These are phyloP conservation scores for Calidris pugnax DNA, from an alignment of 2,113 vertebrate species.

Conservation along the genomic window DNA sequence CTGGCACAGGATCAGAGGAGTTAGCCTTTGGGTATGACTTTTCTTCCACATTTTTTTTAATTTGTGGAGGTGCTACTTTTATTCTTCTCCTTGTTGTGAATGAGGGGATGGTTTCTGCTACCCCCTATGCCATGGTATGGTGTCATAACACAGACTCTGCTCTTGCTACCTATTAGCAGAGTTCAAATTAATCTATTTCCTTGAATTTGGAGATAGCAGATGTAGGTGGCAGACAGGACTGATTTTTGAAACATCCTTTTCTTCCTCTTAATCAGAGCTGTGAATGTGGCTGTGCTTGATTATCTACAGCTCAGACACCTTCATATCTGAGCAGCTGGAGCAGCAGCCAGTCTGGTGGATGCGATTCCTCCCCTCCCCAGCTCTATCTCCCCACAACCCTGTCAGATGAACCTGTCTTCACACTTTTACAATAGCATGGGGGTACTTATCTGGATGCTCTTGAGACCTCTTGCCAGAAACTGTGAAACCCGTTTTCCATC, in stretches of 20 bases:
- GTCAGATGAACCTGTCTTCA: background rate
- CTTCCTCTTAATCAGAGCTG: background rate
- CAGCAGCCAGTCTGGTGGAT: background rate
- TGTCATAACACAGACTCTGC: background rate
- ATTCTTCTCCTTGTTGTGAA: background rate
- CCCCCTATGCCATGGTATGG: fast-evolving
- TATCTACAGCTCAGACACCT: background rate
- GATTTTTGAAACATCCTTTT: background rate
- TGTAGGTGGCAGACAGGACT: background rate
- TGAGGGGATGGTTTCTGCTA: background rate
- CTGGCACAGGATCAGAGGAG: background rate
- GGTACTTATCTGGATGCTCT: background rate
- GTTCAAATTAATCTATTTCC: background rate
- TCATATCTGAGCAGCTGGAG: background rate
- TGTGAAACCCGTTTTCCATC: background rate
- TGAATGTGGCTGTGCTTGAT: background rate
- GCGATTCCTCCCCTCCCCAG: background rate
- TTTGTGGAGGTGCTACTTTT: background rate
- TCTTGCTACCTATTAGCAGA: background rate
- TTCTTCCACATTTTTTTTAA: background rate
- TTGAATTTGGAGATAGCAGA: background rate
- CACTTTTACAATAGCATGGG: background rate
- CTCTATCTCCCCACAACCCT: background rate
- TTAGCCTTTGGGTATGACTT: fast-evolving
- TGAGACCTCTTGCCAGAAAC: background rate